Percentiles rank a stretch among this genome's conserved stretches.
These are phyloP conservation scores for Crypturellus undulatus DNA, from an alignment of 2,113 vertebrate genomes.

Conservation along the genomic window DNA sequence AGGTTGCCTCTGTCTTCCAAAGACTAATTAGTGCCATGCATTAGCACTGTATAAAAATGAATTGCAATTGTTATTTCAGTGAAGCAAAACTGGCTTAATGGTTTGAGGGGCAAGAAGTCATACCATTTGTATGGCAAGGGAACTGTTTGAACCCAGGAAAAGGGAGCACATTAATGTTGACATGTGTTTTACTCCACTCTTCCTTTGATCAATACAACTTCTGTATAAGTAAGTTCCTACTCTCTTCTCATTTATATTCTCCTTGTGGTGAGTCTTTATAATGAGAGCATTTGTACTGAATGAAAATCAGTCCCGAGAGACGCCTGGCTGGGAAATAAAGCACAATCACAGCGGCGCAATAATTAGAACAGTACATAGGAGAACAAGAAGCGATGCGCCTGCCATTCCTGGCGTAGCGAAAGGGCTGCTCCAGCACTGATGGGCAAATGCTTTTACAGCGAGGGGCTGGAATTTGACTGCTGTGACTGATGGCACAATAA, in stretches of 20 bases:
- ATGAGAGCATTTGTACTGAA: constrained; percentile 60
- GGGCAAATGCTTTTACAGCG: background rate
- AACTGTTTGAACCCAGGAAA: background rate
- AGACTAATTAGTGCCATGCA: background rate
- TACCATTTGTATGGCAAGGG: background rate
- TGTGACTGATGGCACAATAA: background rate
- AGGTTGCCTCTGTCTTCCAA: background rate
- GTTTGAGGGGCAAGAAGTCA: background rate
- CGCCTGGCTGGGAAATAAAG: constrained; percentile 21
- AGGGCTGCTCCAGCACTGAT: background rate
- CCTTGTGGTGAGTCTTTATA: constrained; percentile 43
- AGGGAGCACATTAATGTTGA: background rate
- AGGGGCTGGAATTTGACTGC: background rate
- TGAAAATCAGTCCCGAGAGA: constrained; percentile 50
- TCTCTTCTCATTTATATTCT: constrained; percentile 65
- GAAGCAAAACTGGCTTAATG: background rate
- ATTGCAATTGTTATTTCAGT: background rate
- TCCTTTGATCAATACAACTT: constrained; percentile 49
- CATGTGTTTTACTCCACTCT: background rate
- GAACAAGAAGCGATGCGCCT: constrained; percentile 32
- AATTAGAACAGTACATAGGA: constrained; percentile 43
- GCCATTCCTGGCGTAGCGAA: constrained; percentile 27
- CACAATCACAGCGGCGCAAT: background rate
- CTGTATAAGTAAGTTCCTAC: constrained; percentile 17
- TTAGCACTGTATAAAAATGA: background rate